Base-by-base conservation (phyloP, 2,888 invertebrate species). In the Hyposoter dolosus region DNA sequence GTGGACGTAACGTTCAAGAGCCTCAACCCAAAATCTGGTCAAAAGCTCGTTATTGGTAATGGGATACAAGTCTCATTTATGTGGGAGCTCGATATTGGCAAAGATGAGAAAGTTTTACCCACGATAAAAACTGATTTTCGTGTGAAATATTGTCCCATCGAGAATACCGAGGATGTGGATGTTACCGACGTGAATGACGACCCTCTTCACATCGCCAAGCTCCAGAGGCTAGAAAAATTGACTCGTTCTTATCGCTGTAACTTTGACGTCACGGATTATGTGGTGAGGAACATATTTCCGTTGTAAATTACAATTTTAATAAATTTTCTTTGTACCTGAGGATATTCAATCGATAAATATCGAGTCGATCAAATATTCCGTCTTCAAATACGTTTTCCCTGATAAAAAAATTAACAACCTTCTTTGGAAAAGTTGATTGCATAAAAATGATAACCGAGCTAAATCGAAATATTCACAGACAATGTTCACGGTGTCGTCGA, bases 261-360 rank as follows among this genome's bases (percentile, higher is more conserved):
- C 72, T 98, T 98, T 91, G 97, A 97, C 90, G 95, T 98, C 79
- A 96, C 95, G 28, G 97, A 98, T 93, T 98, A 98, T 91, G 97
- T 97, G 95, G 96, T 96, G 93, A 94, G 93, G 88, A 65, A 71
- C 15, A 68, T 66, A 47, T 47, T 32, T 28, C 28, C 10, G 6
- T 60, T 15, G 28, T 5, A 15, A 60, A 23, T 53, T 40, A 40
- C 40, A 9, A 40, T 40, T 40, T 10, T 10, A 40, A 10, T 40
- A 9, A 40, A 40, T 40, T 40, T 9, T 7, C 1, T 40, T 40
- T 40, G 40, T 40, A 40, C 40, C 40, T 40, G 40, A 10, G 7
- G 3, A 50, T 5, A 50, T 50, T n/a, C n/a, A n/a, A 50, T n/a
- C 17, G 60, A 60, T 43, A 47, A 32, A 35, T 60, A 17, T 56